A percentile compares a stretch with the other conserved stretches of the same genome.
phyloP scores from a whole-genome alignment of 2,797 vertebrate species.

The Chelonia mydas region DNA sequence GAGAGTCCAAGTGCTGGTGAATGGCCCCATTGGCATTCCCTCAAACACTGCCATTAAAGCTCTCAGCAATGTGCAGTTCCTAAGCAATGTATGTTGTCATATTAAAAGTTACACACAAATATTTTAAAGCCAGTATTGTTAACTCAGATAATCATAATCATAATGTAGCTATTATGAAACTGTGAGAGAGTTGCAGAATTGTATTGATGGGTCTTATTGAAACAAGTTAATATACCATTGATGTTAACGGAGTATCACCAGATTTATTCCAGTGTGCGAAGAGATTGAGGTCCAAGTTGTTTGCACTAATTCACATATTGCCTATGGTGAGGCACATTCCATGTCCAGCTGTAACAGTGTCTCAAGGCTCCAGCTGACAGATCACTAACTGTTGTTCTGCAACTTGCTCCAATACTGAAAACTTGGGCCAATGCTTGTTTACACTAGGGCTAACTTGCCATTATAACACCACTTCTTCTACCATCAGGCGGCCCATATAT shows the following conservation, averaged over 20 bases:
- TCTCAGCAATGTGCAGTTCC: not conserved
- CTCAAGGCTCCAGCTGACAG: not conserved
- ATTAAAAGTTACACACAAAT: not conserved
- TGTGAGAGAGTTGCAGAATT: not conserved
- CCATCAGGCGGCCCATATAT: not conserved
- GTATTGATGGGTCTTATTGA: not conserved
- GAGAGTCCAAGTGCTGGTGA: not conserved
- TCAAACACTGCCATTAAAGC: not conserved
- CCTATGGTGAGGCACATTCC: not conserved
- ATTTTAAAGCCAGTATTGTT: constrained; percentile 3
- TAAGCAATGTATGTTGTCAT: not conserved
- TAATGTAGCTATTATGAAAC: not conserved
- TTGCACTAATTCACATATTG: not conserved
- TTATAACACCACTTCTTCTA: not conserved
- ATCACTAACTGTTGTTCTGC: not conserved
- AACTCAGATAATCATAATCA: not conserved
- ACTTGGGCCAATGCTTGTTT: not conserved
- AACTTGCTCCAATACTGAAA: not conserved
- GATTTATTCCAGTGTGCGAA: not conserved
- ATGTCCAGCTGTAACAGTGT: not conserved
- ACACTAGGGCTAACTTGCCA: not conserved
- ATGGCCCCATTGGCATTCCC: not conserved
- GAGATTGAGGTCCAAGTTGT: not conserved
- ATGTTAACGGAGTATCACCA: not conserved
- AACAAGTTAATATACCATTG: not conserved